phyloP scores from a whole-genome alignment of 2,797 vertebrate genomes.

The Varecia variegata region DNA sequence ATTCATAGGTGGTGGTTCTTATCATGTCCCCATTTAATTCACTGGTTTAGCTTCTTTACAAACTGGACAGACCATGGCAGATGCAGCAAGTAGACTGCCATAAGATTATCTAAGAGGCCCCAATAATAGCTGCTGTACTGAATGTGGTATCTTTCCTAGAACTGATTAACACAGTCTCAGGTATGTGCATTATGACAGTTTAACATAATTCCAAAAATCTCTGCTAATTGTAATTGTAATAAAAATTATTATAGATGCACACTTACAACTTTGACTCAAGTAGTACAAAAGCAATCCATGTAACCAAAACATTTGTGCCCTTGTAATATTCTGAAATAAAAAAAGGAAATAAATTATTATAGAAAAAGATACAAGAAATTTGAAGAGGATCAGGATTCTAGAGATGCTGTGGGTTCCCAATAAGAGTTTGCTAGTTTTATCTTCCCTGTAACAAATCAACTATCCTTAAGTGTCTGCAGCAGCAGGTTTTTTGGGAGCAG shows the following conservation, averaged over 20 bases:
- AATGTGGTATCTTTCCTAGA: neutral
- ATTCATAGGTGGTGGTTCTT: neutral
- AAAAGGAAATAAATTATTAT: neutral
- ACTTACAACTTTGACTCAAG: no score
- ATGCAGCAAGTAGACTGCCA: neutral
- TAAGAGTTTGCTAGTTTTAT: neutral
- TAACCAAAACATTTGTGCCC: no score
- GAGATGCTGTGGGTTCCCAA: neutral
- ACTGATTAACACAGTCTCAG: neutral
- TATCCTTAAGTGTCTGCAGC: neutral
- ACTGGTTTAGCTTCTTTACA: neutral
- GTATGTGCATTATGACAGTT: neutral
- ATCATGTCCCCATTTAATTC: neutral
- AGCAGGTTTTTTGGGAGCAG: neutral
- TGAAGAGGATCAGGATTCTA: neutral
- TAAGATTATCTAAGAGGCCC: neutral
- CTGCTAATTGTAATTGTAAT: neutral
- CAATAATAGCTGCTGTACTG: neutral
- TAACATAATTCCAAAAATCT: neutral
- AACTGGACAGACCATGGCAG: neutral
- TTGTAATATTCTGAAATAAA: no score
- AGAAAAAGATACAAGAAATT: neutral
- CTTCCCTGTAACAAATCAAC: neutral
- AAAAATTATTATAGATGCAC: neutral
- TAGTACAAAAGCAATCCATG: no score